A percentile compares a stretch with the other conserved stretches of the same genome.
phyloP scores from a whole-genome alignment of 2,797 vertebrate species.

The Thunnus albacares region DNA sequence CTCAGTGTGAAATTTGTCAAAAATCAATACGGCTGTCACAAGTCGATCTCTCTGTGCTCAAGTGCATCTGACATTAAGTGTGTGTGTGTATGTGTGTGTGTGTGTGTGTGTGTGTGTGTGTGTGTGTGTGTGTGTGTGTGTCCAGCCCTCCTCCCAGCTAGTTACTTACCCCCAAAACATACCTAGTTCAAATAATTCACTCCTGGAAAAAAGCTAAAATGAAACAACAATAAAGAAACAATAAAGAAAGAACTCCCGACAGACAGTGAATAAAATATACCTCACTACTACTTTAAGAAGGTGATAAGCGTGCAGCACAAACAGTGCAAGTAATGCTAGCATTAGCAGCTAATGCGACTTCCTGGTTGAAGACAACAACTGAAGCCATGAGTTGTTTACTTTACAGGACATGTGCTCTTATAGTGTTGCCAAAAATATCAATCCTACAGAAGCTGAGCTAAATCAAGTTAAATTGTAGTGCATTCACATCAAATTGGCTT shows the following conservation, averaged over 20 bases:
- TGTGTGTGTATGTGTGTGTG: neutral
- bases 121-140: neutral
- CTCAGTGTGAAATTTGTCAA: neutral
- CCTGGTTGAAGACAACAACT: no score
- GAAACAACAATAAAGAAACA: neutral
- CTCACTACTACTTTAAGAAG: neutral
- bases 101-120: neutral
- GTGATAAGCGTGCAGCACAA: neutral
- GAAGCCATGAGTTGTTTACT: no score
- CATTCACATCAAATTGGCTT: neutral
- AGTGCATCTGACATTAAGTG: neutral
- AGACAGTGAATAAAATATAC: neutral
- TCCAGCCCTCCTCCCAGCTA: neutral
- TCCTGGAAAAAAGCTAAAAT: neutral
- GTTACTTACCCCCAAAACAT: neutral
- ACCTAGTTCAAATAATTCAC: neutral
- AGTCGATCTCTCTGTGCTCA: slow-evolving; percentile 3
- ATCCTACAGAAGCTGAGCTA: neutral
- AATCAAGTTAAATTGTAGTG: neutral
- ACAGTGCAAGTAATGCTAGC: no score
- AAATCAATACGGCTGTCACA: slow-evolving; percentile 4
- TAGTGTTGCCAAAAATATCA: no score
- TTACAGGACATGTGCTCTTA: no score
- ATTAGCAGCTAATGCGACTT: neutral
- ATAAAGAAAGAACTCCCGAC: neutral